Evolutionary conservation across 2,888 invertebrate genomes (phyloP), one percentile per base, ranked within the genome.

Genomic region (Petrolisthes manimaculis): DNA sequence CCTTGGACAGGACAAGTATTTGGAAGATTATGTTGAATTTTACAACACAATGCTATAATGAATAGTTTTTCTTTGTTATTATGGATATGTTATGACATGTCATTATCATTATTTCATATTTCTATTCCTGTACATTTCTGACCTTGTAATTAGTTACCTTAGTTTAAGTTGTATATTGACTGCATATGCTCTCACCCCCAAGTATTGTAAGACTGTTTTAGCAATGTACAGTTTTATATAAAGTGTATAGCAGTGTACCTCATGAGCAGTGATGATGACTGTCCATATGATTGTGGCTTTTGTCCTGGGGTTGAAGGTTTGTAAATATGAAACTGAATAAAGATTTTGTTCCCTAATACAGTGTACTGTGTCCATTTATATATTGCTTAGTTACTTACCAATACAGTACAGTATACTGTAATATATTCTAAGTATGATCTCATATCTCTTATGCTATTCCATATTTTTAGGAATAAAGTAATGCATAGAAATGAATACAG

Each of bases 261-360:
- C 18, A 18, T 14, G 18, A 18, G 12, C 61, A 14, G 9, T 9
- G 61, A 61, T 61, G 71, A 71, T 6, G 21, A 6, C 6, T n/a
- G 71, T 71, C 71, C 71, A 71, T n/a, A 18, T 71, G 14, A 12
- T 71, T 71, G 14, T 71, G 71, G 18, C n/a, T 6, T 21, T 71
- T 71, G 71, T 71, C 71, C 71, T 18, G 71, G 21, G 71, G 71
- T 71, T 71, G 71, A 71, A 14, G n/a, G 71, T 71, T 71, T 71
- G 71, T 71, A 71, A 71, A 71, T 71, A 71, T 14, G 71, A 71
- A n/a, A 71, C 21, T 71, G 71, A 71, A n/a, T 71, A 71, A 71
- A 71, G 71, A 71, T 71, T 71, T 71, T 71, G 71, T 71, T 71
- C 71, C 21, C 71, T 18, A n/a, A 71, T 71, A n/a, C 21, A 21